A percentile compares a stretch with the other conserved stretches of the same genome.
These are phyloP conservation scores for Phallusia fumigata DNA, from an alignment of 23 tunicate species.

Conservation along the genomic window DNA sequence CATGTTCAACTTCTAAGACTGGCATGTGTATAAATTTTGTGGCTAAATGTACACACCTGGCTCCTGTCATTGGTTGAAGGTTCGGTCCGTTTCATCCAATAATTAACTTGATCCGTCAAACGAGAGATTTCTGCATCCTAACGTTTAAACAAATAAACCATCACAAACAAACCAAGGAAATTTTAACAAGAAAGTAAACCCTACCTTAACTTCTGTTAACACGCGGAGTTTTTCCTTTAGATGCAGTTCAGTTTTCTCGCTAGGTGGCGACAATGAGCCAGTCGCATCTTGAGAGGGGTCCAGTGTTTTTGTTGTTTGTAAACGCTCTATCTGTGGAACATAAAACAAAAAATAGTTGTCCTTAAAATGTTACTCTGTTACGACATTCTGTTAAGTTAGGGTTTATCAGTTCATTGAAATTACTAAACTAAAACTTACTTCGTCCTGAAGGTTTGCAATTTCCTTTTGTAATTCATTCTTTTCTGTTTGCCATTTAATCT, in stretches of 20 bases:
- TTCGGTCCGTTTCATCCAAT: constrained; percentile 47
- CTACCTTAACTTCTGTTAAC: constrained; percentile 36
- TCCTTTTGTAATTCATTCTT: constrained; percentile 29
- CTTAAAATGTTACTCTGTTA: too few relatives aligned
- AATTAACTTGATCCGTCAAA: constrained; percentile 42
- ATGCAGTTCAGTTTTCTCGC: constrained; percentile 24
- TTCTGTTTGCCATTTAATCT: constrained; percentile 45
- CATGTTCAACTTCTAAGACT: too few relatives aligned
- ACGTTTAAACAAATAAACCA: neutral
- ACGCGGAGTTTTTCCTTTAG: constrained; percentile 23
- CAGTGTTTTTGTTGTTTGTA: neutral
- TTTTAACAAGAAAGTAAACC: neutral
- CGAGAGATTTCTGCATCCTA: constrained; percentile 66
- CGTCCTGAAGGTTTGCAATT: constrained; percentile 17
- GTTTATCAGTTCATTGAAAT: neutral
- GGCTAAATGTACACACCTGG: too few relatives aligned
- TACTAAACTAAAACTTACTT: constrained; percentile 16
- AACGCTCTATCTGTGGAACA: neutral
- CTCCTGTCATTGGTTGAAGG: too few relatives aligned
- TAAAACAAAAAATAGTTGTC: neutral
- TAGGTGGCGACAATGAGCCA: constrained; percentile 17
- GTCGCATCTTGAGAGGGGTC: neutral
- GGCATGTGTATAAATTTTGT: too few relatives aligned
- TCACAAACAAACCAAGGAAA: neutral
- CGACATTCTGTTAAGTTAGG: neutral